These are phyloP conservation scores for Papilio aristodemus DNA, from an alignment of 1,140 invertebrate species.

Conservation along the genomic window DNA sequence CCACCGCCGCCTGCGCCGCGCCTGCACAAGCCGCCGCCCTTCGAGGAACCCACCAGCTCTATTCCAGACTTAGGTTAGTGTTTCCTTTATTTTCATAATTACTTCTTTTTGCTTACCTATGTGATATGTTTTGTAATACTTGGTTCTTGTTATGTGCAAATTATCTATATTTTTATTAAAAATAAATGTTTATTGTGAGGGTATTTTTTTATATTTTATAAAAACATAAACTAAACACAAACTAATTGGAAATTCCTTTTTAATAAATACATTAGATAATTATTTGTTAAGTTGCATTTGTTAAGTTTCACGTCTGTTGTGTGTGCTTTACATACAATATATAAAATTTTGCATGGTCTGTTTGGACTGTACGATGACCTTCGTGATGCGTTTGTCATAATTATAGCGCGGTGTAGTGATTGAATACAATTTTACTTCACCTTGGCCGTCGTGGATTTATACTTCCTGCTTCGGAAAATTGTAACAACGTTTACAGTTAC, in stretches of 20 bases:
- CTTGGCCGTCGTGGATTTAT: conserved; percentile 61
- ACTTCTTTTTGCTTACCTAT: conserved; percentile 11
- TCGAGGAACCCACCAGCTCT: conserved; percentile 90
- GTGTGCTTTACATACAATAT: too few relatives aligned
- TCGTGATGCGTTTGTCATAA: conserved; percentile 24
- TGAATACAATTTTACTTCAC: conserved; percentile 59
- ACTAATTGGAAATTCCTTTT: too few relatives aligned
- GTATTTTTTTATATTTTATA: too few relatives aligned
- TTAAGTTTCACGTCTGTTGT: too few relatives aligned
- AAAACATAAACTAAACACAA: too few relatives aligned
- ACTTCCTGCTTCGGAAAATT: conserved; percentile 77
- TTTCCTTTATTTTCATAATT: too few relatives aligned
- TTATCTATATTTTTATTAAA: background rate
- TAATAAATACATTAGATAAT: too few relatives aligned
- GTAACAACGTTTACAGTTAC: conserved; percentile 69
- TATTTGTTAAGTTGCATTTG: too few relatives aligned
- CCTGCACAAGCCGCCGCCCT: conserved; percentile 64
- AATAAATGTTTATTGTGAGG: too few relatives aligned
- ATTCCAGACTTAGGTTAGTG: conserved; percentile 91
- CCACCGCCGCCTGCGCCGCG: conserved; percentile 79
- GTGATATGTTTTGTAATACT: conserved; percentile 2
- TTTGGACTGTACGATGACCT: conserved; percentile 7
- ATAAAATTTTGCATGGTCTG: conserved; percentile 14
- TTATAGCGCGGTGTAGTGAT: conserved; percentile 38
- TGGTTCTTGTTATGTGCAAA: background rate